Percentiles rank a stretch among this genome's conserved stretches.
Conservation (phyloP, 2,888 invertebrate species). For the Dermolepida albohirtum region DNA sequence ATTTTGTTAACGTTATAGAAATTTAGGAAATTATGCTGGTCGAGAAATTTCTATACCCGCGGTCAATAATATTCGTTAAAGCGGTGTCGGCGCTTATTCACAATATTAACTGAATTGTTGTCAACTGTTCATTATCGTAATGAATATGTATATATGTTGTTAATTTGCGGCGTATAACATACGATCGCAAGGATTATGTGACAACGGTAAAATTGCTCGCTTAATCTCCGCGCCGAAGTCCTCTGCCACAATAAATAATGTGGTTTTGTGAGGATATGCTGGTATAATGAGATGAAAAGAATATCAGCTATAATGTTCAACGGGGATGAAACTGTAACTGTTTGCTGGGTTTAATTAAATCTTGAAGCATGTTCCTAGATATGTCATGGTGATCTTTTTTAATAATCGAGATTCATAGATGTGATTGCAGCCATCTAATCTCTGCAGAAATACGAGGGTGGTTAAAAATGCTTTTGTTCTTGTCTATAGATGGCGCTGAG, state of each 20-base stretch:
- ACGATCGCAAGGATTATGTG: conserved; percentile 14
- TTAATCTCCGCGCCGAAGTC: conserved; percentile 10
- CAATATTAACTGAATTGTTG: conserved; percentile 19
- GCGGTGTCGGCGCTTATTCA: neutral
- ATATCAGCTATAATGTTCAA: neutral
- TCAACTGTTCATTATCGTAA: conserved; percentile 32
- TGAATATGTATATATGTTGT: conserved; percentile 26
- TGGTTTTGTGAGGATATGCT: conserved; percentile 13
- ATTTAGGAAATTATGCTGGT: conserved; percentile 5
- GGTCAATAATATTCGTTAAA: conserved; percentile 25
- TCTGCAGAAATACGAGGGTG: no score
- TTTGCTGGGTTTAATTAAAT: no score
- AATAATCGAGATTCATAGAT: no score
- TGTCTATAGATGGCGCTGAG: no score
- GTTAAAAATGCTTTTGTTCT: no score
- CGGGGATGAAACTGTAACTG: no score
- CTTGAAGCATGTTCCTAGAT: no score
- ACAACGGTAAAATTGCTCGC: conserved; percentile 12
- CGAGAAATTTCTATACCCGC: conserved; percentile 12
- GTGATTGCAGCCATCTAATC: no score
- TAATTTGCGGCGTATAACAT: conserved; percentile 29
- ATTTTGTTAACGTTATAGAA: conserved; percentile 27
- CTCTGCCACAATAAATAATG: conserved; percentile 18
- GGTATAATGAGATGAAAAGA: conserved; percentile 1
- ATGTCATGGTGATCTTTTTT: no score